These are phyloP conservation scores for Aphrophora alni DNA, from an alignment of 2,888 invertebrate genomes.

Conservation along the genomic window DNA sequence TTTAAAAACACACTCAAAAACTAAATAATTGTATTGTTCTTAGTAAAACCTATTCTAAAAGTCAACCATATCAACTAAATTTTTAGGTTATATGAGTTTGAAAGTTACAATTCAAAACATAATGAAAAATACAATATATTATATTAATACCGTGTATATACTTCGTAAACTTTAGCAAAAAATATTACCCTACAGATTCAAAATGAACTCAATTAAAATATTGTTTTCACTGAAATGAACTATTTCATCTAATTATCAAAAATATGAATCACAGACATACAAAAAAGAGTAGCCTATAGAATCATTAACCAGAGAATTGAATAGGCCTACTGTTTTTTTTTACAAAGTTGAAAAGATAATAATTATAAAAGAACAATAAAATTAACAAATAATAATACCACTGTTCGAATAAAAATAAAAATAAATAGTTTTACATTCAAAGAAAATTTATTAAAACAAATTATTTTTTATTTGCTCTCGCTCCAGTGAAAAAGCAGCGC, in stretches of 20 bases:
- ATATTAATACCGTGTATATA: no score
- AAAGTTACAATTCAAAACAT: no score
- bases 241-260: background rate
- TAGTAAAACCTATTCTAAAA: no score
- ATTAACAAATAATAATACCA: background rate
- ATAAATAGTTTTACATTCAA: background rate
- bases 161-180: no score
- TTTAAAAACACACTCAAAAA: no score
- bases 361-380: background rate
- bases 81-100: no score
- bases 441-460: background rate
- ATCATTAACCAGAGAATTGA: background rate
- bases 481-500: background rate
- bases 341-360: background rate
- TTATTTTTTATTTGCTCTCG: background rate
- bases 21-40: no score
- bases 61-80: no score
- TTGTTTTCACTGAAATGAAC: background rate
- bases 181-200: no score
- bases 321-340: background rate
- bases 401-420: no score
- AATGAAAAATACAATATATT: no score
- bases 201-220: no score
- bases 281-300: background rate
- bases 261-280: background rate